Conservation (phyloP, 2,888 invertebrate genomes). For the Cacoxenus indagator region DNA sequence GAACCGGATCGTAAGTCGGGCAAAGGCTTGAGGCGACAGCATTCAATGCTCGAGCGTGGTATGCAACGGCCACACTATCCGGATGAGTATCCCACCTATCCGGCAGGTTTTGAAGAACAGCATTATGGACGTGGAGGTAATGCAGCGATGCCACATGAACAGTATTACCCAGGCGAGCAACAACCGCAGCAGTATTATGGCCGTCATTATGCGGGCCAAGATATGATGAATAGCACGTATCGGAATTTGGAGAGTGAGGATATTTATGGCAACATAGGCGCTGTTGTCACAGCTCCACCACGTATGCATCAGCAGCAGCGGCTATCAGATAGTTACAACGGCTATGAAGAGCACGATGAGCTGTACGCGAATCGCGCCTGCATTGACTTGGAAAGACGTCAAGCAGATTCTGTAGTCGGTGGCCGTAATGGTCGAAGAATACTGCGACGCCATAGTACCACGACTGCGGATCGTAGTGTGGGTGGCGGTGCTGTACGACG, state of each 20-base stretch:
- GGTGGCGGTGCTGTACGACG: slow-evolving; percentile 47
- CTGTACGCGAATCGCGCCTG: slow-evolving; percentile 70
- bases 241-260: slow-evolving; percentile 69
- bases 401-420: slow-evolving; percentile 57
- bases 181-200: slow-evolving; percentile 37
- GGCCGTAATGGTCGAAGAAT: slow-evolving; percentile 58
- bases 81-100: slow-evolving; percentile 68
- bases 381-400: slow-evolving; percentile 69
- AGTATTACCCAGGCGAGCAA: slow-evolving; percentile 52
- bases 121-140: slow-evolving; percentile 41
- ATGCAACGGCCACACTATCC: slow-evolving; percentile 68
- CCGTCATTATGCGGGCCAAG: slow-evolving; percentile 47
- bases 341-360: slow-evolving; percentile 63
- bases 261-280: slow-evolving; percentile 67
- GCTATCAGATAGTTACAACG: slow-evolving; percentile 29
- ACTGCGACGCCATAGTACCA: slow-evolving; percentile 69
- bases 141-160: slow-evolving; percentile 43
- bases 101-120: slow-evolving; percentile 62
- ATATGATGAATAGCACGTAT: slow-evolving; percentile 67
- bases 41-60: slow-evolving; percentile 69
- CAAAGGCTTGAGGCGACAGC: slow-evolving; percentile 67
- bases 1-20: slow-evolving; percentile 66
- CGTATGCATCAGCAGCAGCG: slow-evolving; percentile 32
- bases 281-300: slow-evolving; percentile 32
- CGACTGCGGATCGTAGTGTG: slow-evolving; percentile 67